Conservation (phyloP, 1,140 invertebrate species). For the Diabrotica virgifera region DNA sequence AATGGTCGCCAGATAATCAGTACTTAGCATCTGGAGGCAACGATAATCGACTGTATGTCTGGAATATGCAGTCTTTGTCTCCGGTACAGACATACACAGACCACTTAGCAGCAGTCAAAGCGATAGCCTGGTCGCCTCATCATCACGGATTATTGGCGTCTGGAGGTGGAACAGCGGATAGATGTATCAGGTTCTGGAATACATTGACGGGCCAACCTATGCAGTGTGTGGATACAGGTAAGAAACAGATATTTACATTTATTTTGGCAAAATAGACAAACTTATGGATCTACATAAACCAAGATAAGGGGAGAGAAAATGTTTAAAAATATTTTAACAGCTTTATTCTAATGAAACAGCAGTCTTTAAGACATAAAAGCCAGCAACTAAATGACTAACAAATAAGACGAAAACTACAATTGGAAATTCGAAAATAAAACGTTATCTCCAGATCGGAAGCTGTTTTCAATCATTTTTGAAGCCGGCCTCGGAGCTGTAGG, state of each 20-base stretch:
- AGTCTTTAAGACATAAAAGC: too few relatives aligned
- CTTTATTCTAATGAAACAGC: too few relatives aligned
- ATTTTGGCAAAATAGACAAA: too few relatives aligned
- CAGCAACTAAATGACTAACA: too few relatives aligned
- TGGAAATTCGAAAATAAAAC: too few relatives aligned
- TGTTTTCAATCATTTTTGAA: too few relatives aligned
- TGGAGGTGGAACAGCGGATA: slow-evolving; percentile 97
- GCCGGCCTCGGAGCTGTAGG: too few relatives aligned
- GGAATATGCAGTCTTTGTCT: slow-evolving; percentile 87
- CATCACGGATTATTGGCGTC: slow-evolving; percentile 97
- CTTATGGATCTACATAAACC: too few relatives aligned
- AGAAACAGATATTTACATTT: neutral
- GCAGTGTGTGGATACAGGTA: slow-evolving; percentile 95
- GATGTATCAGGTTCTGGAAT: slow-evolving; percentile 99
- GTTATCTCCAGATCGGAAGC: too few relatives aligned
- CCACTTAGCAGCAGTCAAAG: slow-evolving; percentile 97
- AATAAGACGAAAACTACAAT: too few relatives aligned
- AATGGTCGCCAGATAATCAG: slow-evolving; percentile 99
- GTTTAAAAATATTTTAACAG: too few relatives aligned
- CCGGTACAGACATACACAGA: slow-evolving; percentile 97
- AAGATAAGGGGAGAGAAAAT: too few relatives aligned
- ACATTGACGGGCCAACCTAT: slow-evolving; percentile 98
- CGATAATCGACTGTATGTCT: slow-evolving; percentile 97
- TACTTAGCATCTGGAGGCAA: slow-evolving; percentile 98
- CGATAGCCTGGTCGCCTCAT: slow-evolving; percentile 99